Base-by-base conservation (phyloP, 2,797 vertebrate genomes). In the Etheostoma nigrum region DNA sequence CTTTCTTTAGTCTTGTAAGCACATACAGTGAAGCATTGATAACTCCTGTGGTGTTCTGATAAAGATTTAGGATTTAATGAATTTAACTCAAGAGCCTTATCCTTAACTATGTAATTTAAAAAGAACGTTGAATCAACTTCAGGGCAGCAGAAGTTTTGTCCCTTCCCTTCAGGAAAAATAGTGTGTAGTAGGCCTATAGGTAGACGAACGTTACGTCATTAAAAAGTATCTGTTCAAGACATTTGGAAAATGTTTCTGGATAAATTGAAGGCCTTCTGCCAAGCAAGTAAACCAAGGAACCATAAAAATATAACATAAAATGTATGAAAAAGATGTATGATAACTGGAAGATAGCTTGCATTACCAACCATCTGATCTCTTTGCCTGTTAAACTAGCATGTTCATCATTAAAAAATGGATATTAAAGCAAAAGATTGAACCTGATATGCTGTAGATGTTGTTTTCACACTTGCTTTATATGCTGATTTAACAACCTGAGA, bases 401-500 rank as follows among this genome's bases (percentile, higher is more conserved):
- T 15, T 11, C 13, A 3, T 0, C 2, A 18, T 36, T 25, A 16
- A 52, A 67, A 23, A 0, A 1, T 51, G 40, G 1, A 4, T 2
- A 42, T 67, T 52, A 16, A 63, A 18, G 45, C 4, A 74, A 19
- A 67, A 45, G n/a, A 59, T 12, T 15, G 3, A 55, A 71, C 12
- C 25, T 14, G n/a, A 21, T 62, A 13, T 25, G 14, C 3, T 27
- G n/a, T 54, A 1, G 21, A 58, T 47, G 54, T 44, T 54, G 23
- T 67, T 53, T 65, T 82, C 61, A 76, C 59, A 74, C 77, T 72
- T 49, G 2, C 52, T 74, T 75, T 68, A 27, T 40, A 44, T 74
- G 53, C 45, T 76, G 80, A 88, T 84, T 69, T 72, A 75, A 67
- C 76, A 88, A 90, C 85, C 83, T 87, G 85, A 81, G 67, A 72